Base-by-base conservation (phyloP, 2,888 invertebrate genomes). In the Pristionchus entomophagus region DNA sequence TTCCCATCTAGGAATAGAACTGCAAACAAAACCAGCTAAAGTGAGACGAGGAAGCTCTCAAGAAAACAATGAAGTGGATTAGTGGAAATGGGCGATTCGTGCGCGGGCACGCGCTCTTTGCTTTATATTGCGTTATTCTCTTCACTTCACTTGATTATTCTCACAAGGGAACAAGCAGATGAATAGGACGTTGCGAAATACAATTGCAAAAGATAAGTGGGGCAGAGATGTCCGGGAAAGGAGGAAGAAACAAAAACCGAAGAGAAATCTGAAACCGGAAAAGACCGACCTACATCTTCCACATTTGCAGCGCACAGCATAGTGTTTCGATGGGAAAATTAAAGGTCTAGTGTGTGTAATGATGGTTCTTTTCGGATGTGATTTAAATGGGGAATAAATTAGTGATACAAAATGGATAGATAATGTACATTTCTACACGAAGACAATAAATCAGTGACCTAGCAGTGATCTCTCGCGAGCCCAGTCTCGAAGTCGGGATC, bases 51-150 rank as follows among this genome's bases (percentile, higher is more conserved):
- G n/a, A n/a, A 38, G 41, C 41, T 26, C 73, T 65, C 35, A n/a
- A 73, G 41, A 73, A 73, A 26, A 73, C 41, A 73, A 73, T 45
- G 69, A 69, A n/a, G 69, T 19, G 45, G 65, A 65, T 65, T 65
- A 35, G 65, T 12, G 65, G 65, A 65, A 65, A 35, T 3, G 65
- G 62, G 10, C 56, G 22, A 56, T 56, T 56, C 56, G n/a, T 56
- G 14, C 29, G 10, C n/a, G n/a, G 56, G 62, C 65, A 65, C 65
- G 65, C 19, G 65, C 65, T 35, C 65, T 65, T 35, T 59, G 2
- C 65, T 29, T 45, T 22, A 35, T 38, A 65, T 65, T 65, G 65
- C 19, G 22, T 65, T 65, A 65, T 65, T 65, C 17, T 35, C 32
- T 65, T 6, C 65, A 65, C 65, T 65, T 65, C 65, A 35, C 65